Base-by-base conservation (phyloP, 2,113 vertebrate species). In the Spea bombifrons region DNA sequence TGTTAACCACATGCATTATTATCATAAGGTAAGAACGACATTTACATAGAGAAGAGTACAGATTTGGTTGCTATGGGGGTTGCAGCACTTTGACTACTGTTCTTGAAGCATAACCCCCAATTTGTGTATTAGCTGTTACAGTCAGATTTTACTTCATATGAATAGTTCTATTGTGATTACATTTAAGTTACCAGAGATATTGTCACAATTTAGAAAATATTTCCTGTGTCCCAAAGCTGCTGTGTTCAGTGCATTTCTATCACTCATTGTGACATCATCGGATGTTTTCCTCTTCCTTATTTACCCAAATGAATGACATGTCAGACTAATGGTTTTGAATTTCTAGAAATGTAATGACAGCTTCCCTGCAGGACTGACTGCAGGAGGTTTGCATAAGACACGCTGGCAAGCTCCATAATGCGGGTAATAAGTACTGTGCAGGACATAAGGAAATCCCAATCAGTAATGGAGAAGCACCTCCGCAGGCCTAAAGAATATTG, bases 401-500 rank as follows among this genome's bases (percentile, higher is more conserved):
- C 5, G 48, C 44, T 43, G 66, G 64, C 75, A 7, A 50, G 16
- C 44, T 61, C 10, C n/a, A 50, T 5, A 44, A 50, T 7, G 8
- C 8, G 57, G 15, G 59, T 76, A 44, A 64, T 10, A 13, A 48
- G 53, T 17, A 3, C 66, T 64, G 16, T 48, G 49, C 3, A 15
- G 9, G 13, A 71, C 63, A 71, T 70, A 71, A 76, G 50, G 66
- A 52, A 50, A 71, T 77, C 55, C 17, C 47, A 49, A 45, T 71
- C 67, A 71, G 46, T 15, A 16, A 12, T 16, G 71, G 67, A 64
- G 43, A 64, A 63, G 66, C 17, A n/a, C 12, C 45, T 71, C 55
- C 47, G 46, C 66, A 53, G 43, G n/a, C 53, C 75, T 17, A 43
- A 76, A 61, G 57, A 17, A 78, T 78, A 78, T 78, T 64, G 67